Base-by-base conservation (phyloP, 2,888 invertebrate genomes). In the Drosophila mettleri region DNA sequence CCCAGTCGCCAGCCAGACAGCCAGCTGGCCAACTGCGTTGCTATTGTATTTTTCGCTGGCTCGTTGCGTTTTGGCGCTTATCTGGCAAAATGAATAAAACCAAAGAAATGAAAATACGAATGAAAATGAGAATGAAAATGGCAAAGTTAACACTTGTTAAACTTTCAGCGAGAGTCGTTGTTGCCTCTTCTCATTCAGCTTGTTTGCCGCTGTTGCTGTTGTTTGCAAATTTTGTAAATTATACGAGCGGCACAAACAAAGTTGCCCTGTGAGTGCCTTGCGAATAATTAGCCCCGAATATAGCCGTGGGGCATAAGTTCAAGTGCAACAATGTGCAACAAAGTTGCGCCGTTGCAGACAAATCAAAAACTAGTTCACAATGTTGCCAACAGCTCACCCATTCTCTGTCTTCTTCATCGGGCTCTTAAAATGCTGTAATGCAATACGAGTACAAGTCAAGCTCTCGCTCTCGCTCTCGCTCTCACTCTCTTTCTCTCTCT, bases 121-220 rank as follows among this genome's bases (percentile, higher is more conserved):
- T 76, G 78, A 49, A 48, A 58, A 58, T 52, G 53, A 75, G 73
- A 83, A 86, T 78, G 87, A 74, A 72, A 84, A 84, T 84, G 86
- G 88, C 83, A 79, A 84, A 84, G 86, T 88, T 84, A 84, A 84
- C 84, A 84, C 84, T 84, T 84, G 84, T 84, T 88, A 82, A 84
- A 84, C 83, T 87, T 85, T 86, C 83, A 75, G 69, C 82, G 69
- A 76, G 64, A 70, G 81, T 87, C 71, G 68, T 54, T 53, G 46
- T 22, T 61, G 43, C n/a, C 16, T 4, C 43, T n/a, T 2, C n/a
- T 14, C 14, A 12, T 20, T 18, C 0, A n/a, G 2, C 36, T 16
- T 38, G 33, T 22, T 59, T 60, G 57, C 66, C 69, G 67, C 48
- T 51, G 46, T 33, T 69, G 65, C 43, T 51, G 43, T 51, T 73